Base-by-base conservation (phyloP, 2,888 invertebrate species). In the Yponomeuta cagnagella region DNA sequence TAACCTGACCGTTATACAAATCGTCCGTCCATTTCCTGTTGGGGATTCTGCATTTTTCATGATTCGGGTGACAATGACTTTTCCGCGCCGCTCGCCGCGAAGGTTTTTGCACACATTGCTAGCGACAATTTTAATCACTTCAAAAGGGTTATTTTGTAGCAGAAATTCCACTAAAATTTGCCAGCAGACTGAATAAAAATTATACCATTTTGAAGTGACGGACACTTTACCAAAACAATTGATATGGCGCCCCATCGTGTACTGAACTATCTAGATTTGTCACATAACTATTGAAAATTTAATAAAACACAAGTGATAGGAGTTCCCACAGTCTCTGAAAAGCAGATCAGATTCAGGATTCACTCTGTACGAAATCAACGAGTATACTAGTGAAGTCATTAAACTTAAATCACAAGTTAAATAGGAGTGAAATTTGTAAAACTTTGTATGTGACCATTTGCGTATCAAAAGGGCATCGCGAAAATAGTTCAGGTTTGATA, bases 101-200 rank as follows among this genome's bases (percentile, higher is more conserved):
- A 83, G 86, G 84, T 84, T 82, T 87, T 89, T 89, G 90, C 91
- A 90, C 91, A 91, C 91, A 90, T 90, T 89, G 90, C 89, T 90
- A 88, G 88, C 84, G 85, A 87, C 88, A 43, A 87, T 82, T 77
- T 82, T 77, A 79, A 77, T 77, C 82, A 86, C 75, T 85, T 81
- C 86, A 84, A 83, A 89, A 90, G 85, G 85, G 81, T 72, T 33
- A 73, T 48, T 48, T 9, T 31, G 10, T 15, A 48, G 64, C 43
- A 68, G 33, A 33, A 63, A 52, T 65, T 30, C 70, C 30, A 66
- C 43, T 5, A 43, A 43, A 43, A 43, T 10, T 69, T 72, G 71
- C 33, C 63, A 64, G 63, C 23, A 66, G 43, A 43, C 43, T 43
- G 43, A 63, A 67, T 31, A 23, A 64, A 68, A 64, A 31, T n/a